These are phyloP conservation scores for Opisthograptis luteolata DNA, from an alignment of 2,888 invertebrate species.

Conservation along the genomic window DNA sequence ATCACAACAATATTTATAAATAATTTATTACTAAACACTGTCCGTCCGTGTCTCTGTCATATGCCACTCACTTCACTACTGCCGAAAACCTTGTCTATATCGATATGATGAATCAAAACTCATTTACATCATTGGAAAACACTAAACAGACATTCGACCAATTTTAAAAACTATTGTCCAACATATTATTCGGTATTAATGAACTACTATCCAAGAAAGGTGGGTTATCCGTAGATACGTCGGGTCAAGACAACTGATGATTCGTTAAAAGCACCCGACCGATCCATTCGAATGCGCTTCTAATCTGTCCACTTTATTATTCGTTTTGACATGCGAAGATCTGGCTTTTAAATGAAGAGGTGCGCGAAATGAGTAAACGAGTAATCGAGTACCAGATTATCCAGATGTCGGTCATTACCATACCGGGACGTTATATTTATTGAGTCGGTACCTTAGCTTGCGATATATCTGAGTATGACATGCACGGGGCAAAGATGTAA, in stretches of 20 bases:
- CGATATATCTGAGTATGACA: neutral
- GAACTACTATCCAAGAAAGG: slow-evolving; percentile 1
- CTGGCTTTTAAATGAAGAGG: slow-evolving; percentile 29
- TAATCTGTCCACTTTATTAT: neutral
- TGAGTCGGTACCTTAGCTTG: slow-evolving; percentile 10
- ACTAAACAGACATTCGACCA: slow-evolving; percentile 18
- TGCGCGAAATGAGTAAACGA: slow-evolving; percentile 30
- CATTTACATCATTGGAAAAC: slow-evolving; percentile 20
- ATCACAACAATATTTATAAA: slow-evolving; percentile 29
- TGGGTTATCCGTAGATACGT: slow-evolving; percentile 4
- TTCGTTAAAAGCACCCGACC: neutral
- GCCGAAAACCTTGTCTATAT: slow-evolving; percentile 36
- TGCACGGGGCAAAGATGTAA: too few species aligned
- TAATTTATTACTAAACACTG: slow-evolving; percentile 5
- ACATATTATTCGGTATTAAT: neutral
- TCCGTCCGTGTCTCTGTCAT: neutral
- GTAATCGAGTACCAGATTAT: slow-evolving; percentile 44
- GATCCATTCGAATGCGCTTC: neutral
- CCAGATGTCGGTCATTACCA: slow-evolving; percentile 41
- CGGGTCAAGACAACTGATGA: neutral
- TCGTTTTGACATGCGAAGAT: slow-evolving; percentile 11
- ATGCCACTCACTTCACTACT: slow-evolving; percentile 34
- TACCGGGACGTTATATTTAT: slow-evolving; percentile 32
- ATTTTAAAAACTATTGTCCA: slow-evolving; percentile 4
- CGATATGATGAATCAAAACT: slow-evolving; percentile 22